Evolutionary conservation across 37 sponge, comb jelly and placozoan genomes (phyloP), one percentile per base, ranked within the genome.

Genomic region (Tethya wilhelma): DNA sequence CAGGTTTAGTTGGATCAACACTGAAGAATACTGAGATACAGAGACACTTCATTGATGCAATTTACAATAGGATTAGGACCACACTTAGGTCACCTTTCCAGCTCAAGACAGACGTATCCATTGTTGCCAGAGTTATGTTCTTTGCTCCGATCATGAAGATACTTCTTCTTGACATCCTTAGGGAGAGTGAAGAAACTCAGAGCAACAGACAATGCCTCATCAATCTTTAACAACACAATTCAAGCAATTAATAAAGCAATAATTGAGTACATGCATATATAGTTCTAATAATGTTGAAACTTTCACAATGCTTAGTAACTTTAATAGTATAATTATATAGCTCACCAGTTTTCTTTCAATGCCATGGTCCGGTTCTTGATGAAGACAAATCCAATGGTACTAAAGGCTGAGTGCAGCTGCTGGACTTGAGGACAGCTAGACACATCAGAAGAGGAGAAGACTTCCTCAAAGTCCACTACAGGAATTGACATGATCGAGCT

Each of bases 51-150:
- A 5, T 36, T 31, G 33, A n/a, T 6, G 19, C 3, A n/a, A 65
- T 9, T 4, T 58, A n/a, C n/a, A n/a, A n/a, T n/a, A n/a, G n/a
- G n/a, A n/a, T n/a, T n/a, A n/a, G n/a, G 2, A 58, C 23, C 59
- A 14, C 4, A 28, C 26, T 58, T 28, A 58, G 71, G 58, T 20
- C 26, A 90, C 90, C 69, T 84, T 74, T 90, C 90, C 38, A 80
- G 53, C 30, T 82, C 79, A 79, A 86, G 34, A 6, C 56, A 25
- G 7, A 82, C 84, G 66, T 91, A 91, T 34, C 91, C 91, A 91
- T 67, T 59, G 56, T 73, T 89, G 1, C 49, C 44, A 2, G 75
- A 72, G 22, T 81, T 32, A 23, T 46, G 38, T 19, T 60, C 45
- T 25, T 67, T 19, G 32, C 12, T 6, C 42, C 43, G 7, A 23